Evolutionary conservation across 2,113 vertebrate genomes (phyloP), one percentile per base, ranked within the genome.

Genomic region (Siniperca knerii): DNA sequence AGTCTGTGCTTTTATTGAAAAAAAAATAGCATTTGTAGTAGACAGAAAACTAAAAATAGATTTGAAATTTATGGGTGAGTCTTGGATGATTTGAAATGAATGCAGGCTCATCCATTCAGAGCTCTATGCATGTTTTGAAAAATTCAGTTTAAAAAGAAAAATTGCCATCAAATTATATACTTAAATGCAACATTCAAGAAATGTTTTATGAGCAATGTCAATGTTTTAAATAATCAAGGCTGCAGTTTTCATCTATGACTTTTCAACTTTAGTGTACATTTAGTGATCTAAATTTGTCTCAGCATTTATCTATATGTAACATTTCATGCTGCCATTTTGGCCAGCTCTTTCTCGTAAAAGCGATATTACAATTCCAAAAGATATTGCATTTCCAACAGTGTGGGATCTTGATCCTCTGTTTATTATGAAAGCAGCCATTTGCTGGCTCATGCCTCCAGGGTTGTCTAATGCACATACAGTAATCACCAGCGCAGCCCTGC

Each of bases 391-490:
- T 33, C n/a, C 13, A 42, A 0, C 13, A 29, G 54, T 67, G 42
- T 25, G 29, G 58, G 62, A 29, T 82, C 35, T 33, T 25, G 67
- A 62, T 69, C 71, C 65, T 71, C 5, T 62, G 50, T 37, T 25
- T 20, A 42, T 64, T 16, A 42, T 71, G 4, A 72, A 74, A 62
- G n/a, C 42, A 72, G 66, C 66, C 44, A 5, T 89, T 83, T 80
- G 21, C 15, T 70, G 81, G 60, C 40, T 83, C 25, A 55, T 57
- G 61, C 37, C 60, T 79, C 21, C 40, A n/a, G 25, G 48, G 50
- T 42, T 3, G 4, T 70, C 5, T 25, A 40, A 61, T 29, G 60
- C 37, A 73, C 78, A 69, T 44, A 55, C 29, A 65, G 20, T 67
- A 55, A 33, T 55, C 48, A 61, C 12, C 9, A 16, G 12, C 21